Percentiles rank a stretch among this genome's conserved stretches.
Evolutionary conservation across 1,140 invertebrate genomes (phyloP).

Genomic region (Philotrypesis tridentata): DNA sequence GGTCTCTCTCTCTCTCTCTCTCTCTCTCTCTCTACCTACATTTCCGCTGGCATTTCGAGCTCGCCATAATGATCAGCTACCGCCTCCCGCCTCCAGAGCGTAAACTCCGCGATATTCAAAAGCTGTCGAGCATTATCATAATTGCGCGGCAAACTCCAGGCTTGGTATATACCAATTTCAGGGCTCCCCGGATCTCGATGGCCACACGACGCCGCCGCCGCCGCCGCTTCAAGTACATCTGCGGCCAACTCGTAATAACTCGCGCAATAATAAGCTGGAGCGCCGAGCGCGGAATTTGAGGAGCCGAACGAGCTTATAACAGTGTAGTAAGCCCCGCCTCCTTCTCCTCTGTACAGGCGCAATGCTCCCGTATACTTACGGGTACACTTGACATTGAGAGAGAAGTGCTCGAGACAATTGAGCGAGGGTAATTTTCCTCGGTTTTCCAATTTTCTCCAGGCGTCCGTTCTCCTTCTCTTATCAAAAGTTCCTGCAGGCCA

Average conservation of each 20-base stretch:
- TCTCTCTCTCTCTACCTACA: not conserved
- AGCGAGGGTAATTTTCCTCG: no score
- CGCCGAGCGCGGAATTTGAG: conserved; percentile 40
- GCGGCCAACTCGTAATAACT: conserved; percentile 51
- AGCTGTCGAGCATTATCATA: conserved; percentile 1
- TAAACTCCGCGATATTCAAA: not conserved
- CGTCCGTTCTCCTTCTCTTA: no score
- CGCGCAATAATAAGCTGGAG: conserved; percentile 43
- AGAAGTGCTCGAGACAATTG: no score
- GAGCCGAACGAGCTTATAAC: not conserved
- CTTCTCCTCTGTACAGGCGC: no score
- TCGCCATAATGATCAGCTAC: not conserved
- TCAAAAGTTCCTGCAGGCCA: no score
- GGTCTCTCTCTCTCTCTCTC: not conserved
- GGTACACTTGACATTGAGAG: no score
- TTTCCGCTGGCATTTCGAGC: not conserved
- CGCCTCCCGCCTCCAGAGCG: no score
- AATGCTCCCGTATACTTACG: no score
- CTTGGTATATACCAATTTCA: not conserved
- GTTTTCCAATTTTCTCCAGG: no score
- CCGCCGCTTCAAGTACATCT: not conserved
- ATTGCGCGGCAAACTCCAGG: not conserved
- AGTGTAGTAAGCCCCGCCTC: no score
- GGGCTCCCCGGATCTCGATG: not conserved
- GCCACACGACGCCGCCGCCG: no score